These are phyloP conservation scores for Cerastis rubricosa DNA, from an alignment of 2,888 invertebrate genomes.

Conservation along the genomic window DNA sequence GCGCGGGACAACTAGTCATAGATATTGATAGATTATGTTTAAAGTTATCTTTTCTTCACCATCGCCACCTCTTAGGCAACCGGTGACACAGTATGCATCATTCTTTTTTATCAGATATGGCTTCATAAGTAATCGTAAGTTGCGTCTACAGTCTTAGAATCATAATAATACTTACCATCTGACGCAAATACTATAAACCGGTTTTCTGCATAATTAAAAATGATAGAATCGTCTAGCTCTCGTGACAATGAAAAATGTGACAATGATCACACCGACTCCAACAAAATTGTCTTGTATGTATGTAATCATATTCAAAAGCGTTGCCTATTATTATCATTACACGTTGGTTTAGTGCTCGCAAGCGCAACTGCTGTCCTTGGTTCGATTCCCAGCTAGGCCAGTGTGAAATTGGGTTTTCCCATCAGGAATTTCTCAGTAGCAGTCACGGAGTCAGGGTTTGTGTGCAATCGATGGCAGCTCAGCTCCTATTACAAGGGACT, in stretches of 20 bases:
- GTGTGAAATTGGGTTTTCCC: background rate
- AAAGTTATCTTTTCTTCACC: slow-evolving; percentile 3
- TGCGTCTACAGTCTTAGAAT: slow-evolving; percentile 6
- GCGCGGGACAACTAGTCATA: no score
- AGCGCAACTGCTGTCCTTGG: background rate
- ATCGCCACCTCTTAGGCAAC: slow-evolving; percentile 3
- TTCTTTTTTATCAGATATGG: slow-evolving; percentile 32
- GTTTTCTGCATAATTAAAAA: slow-evolving; percentile 22
- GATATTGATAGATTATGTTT: slow-evolving; percentile 17
- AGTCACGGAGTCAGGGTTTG: background rate
- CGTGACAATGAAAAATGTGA: slow-evolving; percentile 5
- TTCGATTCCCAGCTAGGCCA: background rate
- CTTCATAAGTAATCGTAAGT: slow-evolving; percentile 1
- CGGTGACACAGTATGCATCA: background rate
- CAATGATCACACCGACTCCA: background rate
- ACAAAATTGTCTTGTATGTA: background rate
- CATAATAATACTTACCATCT: slow-evolving; percentile 4
- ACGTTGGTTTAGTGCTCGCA: background rate
- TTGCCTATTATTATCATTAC: background rate
- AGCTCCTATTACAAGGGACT: background rate
- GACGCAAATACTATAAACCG: slow-evolving; percentile 30
- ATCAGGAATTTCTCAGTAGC: background rate
- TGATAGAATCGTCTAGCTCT: background rate
- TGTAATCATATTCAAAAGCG: background rate
- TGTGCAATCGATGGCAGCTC: background rate